A percentile compares a stretch with the other conserved stretches of the same genome.
These are phyloP conservation scores for Hippocampus mohnikei DNA, from an alignment of 2,113 vertebrate species.

Conservation along the genomic window DNA sequence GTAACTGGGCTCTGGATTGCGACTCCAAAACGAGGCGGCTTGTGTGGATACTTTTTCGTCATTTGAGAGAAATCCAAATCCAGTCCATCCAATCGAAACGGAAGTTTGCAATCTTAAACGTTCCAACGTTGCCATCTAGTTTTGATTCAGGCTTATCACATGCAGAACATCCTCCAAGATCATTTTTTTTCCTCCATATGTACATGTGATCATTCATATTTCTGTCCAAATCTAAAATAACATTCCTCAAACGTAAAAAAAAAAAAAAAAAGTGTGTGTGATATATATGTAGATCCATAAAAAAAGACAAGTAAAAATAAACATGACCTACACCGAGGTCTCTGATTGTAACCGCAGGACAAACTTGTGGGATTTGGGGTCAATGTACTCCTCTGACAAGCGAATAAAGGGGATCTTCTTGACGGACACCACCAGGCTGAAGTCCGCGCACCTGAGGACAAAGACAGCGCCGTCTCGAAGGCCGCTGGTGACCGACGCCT, in stretches of 20 bases:
- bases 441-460: conserved; percentile 87
- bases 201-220: background rate
- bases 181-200: background rate
- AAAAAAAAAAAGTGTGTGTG: conserved; percentile 46
- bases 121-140: conserved; percentile 12
- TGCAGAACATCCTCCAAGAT: background rate
- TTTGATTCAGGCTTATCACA: conserved; percentile 26
- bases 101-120: background rate
- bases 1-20: background rate
- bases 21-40: conserved; percentile 15
- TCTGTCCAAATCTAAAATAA: conserved; percentile 37
- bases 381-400: conserved; percentile 90
- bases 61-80: conserved; percentile 2
- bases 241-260: conserved; percentile 27
- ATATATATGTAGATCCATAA: conserved; percentile 59
- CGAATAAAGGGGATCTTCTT: conserved; percentile 90
- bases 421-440: conserved; percentile 86
- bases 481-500: conserved; percentile 88
- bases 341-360: conserved; percentile 93
- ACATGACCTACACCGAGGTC: conserved; percentile 80
- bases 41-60: conserved; percentile 2
- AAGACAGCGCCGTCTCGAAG: conserved; percentile 84
- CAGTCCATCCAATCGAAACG: conserved; percentile 7
- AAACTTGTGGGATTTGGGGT: conserved; percentile 97
- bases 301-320: conserved; percentile 56